Base-by-base conservation (phyloP, 2,113 vertebrate species). In the Percina caprodes region DNA sequence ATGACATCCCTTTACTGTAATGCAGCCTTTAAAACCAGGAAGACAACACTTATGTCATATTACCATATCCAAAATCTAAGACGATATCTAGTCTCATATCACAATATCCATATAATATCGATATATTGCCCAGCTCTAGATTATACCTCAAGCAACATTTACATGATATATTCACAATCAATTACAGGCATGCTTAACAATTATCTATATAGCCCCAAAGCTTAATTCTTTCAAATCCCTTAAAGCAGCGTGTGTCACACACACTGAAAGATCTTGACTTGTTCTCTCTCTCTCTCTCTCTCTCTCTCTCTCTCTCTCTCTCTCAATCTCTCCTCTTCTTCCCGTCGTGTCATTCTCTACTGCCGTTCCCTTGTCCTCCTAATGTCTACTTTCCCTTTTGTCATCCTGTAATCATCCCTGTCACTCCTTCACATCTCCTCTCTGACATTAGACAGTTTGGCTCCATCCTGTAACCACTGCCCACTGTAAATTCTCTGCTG, bases 351-450 rank as follows among this genome's bases (percentile, higher is more conserved):
- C 61, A n/a, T 30, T 65, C 69, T 75, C 26, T 51, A 0, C 46
- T 9, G 49, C 12, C 0, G 23, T 55, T 23, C 62, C 60, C 69
- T 69, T 42, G 54, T 60, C 48, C 49, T 76, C 63, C 74, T 83
- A 87, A 88, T 74, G 77, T 76, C 75, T 84, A 79, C 78, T 84
- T 71, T 84, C 71, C 26, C 4, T 61, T 56, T 54, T 60, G 67
- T 15, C 12, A 52, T 85, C 83, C 89, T 90, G 68, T 88, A 87
- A 89, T 89, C 87, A 87, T 85, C 35, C 54, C 78, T 26, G 67
- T 80, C 54, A 70, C 39, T 83, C 81, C 76, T 71, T 84, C 68
- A 45, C 73, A 39, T 84, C 86, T 83, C 59, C 73, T 69, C 69
- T 78, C 21, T 46, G 23, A 73, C 72, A 77, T 45, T n/a, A 42